Evolutionary conservation across 92 coral and sea anemone species (phyloP), one percentile per base, ranked within the genome.

Genomic region (Umimayanthus chanpuru): DNA sequence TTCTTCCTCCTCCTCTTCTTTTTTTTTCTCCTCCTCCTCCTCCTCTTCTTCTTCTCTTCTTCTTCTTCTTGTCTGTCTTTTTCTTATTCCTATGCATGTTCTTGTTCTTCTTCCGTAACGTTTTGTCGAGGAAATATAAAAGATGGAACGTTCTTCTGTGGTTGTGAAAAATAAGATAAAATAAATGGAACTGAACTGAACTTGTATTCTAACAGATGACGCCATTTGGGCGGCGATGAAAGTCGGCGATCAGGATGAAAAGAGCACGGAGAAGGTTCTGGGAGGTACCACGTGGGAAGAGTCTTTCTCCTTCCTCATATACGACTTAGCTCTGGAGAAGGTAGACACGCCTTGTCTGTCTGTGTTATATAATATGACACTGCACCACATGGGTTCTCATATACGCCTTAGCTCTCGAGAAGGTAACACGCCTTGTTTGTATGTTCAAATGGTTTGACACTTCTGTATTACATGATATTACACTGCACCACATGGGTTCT

Each of bases 181-280:
- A 6, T 36, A 49, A 81, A 25, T 39, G 7, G 16, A 53, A 53
- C 58, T 53, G 58, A 53, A 53, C 44, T 25, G 0, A 23, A 10
- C 15, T 26, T 10, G 5, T 18, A 66, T 29, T 41, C 1, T 28
- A 40, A 64, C 90, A 96, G 98, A 94, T 86, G 98, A 96, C 56
- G 91, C 89, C 23, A 89, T 96, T 85, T 96, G 92, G 93, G 88
- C 95, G 1, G 89, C 92, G 28, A 88, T 96, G 78, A 92, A 96
- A 88, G 85, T 94, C 26, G 98, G 96, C 40, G 94, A 96, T 78
- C 98, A 94, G 74, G 98, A 95, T 23, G 98, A 96, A 85, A 91
- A 91, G 76, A 88, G 73, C 75, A 89, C 96, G 4, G 98, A 96
- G 87, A 92, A 92, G 89, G 86, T 91, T 81, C 93, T 81, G 47